Evolutionary conservation across 2,797 vertebrate genomes (phyloP).

Genomic region (Mallotus villosus): DNA sequence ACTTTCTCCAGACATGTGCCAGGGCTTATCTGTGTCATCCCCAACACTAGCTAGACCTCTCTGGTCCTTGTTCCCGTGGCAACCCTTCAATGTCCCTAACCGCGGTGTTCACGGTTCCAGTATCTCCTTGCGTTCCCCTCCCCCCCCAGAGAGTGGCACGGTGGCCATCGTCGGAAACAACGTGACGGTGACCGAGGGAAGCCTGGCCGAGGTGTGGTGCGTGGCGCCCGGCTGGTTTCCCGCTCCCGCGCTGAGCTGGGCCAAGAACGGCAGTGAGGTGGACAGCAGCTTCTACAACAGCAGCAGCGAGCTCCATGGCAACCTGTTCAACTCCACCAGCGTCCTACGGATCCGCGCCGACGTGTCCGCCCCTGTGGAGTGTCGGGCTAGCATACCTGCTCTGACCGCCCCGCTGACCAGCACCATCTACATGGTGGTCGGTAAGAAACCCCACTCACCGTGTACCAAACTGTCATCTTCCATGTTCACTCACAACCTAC

Average conservation of each 20-base stretch:
- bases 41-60: not conserved
- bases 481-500: no score
- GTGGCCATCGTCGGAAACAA: slow-evolving; percentile 56
- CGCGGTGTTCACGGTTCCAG: not conserved
- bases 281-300: slow-evolving; percentile 56
- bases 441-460: slow-evolving; percentile 54
- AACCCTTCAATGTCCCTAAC: not conserved
- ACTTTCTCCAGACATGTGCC: not conserved
- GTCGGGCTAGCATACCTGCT: slow-evolving; percentile 47
- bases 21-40: not conserved
- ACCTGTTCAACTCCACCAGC: slow-evolving; percentile 62
- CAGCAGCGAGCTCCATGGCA: slow-evolving; percentile 33
- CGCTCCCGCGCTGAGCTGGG: slow-evolving; percentile 61
- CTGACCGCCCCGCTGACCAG: slow-evolving; percentile 45
- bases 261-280: slow-evolving; percentile 32
- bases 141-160: slow-evolving; percentile 60
- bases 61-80: not conserved
- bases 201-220: slow-evolving; percentile 64
- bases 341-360: slow-evolving; percentile 52
- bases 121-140: not conserved
- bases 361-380: slow-evolving; percentile 50
- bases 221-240: slow-evolving; percentile 63
- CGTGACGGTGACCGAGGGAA: slow-evolving; percentile 44
- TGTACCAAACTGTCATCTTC: not conserved
- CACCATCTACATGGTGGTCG: slow-evolving; percentile 59